These are phyloP conservation scores for Corynorhinus townsendii DNA, from an alignment of 2,113 vertebrate genomes.

Conservation along the genomic window DNA sequence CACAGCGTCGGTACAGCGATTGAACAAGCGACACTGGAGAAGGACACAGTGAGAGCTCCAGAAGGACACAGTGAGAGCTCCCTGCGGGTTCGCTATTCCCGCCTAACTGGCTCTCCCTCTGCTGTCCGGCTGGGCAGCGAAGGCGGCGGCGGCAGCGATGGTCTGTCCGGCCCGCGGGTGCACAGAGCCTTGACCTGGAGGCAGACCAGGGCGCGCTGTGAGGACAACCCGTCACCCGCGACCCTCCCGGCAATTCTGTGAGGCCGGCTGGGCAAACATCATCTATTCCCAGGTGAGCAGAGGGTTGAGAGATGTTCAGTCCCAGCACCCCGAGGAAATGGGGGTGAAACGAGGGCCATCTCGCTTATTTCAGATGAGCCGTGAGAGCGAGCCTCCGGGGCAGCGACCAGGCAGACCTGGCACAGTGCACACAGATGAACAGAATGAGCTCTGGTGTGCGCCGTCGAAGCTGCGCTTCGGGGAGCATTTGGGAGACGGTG, in stretches of 20 bases:
- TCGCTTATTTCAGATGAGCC: neutral
- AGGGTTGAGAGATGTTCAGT: neutral
- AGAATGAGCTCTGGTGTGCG: neutral
- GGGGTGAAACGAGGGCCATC: too few relatives aligned
- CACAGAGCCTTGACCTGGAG: neutral
- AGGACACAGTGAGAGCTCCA: too few relatives aligned
- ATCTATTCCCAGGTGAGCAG: neutral
- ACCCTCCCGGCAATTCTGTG: neutral
- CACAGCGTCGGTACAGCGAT: rapidly evolving
- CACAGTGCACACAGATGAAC: neutral
- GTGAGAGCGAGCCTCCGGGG: neutral
- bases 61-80: too few relatives aligned
- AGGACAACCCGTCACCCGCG: neutral
- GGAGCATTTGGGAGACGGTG: neutral
- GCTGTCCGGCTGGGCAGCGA: neutral
- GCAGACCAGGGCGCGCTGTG: rapidly evolving
- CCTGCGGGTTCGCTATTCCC: neutral
- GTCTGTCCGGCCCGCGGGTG: neutral
- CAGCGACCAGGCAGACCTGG: neutral
- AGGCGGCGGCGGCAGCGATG: rapidly evolving
- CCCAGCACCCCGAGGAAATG: rapidly evolving
- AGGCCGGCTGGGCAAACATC: neutral
- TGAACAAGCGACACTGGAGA: neutral
- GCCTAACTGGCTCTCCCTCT: neutral
- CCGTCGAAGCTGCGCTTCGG: neutral